These are phyloP conservation scores for Epirrhoe tristata DNA, from an alignment of 2,888 invertebrate genomes.

Conservation along the genomic window DNA sequence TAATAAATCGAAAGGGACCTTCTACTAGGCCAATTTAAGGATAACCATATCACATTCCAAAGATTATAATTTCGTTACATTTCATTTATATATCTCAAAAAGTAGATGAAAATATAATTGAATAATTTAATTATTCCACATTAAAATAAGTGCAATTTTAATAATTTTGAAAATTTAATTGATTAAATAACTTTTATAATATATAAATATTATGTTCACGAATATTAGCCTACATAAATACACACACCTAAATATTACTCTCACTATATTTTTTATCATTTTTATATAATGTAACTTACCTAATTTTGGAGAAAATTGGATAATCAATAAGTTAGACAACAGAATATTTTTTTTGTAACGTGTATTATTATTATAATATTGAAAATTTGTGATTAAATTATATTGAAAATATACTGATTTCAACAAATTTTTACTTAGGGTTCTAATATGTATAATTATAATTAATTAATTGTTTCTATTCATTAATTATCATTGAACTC, in stretches of 20 bases:
- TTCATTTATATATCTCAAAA: slow-evolving; percentile 46
- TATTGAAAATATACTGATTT: not conserved
- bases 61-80: slow-evolving; percentile 54
- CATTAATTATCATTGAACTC: not conserved
- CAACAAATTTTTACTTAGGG: not conserved
- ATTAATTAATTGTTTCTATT: not conserved
- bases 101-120: slow-evolving; percentile 51
- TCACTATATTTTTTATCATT: slow-evolving; percentile 54
- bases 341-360: not conserved
- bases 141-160: slow-evolving; percentile 61
- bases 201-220: slow-evolving; percentile 44
- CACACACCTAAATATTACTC: slow-evolving; percentile 48
- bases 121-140: slow-evolving; percentile 65
- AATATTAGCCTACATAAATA: slow-evolving; percentile 43
- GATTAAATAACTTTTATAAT: slow-evolving; percentile 49
- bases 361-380: not conserved
- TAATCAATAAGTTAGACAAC: not conserved
- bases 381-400: not conserved
- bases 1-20: slow-evolving; percentile 40
- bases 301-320: not conserved
- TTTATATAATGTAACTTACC: slow-evolving; percentile 26
- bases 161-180: slow-evolving; percentile 47
- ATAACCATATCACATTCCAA: slow-evolving; percentile 59
- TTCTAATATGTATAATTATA: not conserved
- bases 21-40: slow-evolving; percentile 63